phyloP scores from a whole-genome alignment of 2,888 invertebrate species.

The Eupithecia pulchellata region DNA sequence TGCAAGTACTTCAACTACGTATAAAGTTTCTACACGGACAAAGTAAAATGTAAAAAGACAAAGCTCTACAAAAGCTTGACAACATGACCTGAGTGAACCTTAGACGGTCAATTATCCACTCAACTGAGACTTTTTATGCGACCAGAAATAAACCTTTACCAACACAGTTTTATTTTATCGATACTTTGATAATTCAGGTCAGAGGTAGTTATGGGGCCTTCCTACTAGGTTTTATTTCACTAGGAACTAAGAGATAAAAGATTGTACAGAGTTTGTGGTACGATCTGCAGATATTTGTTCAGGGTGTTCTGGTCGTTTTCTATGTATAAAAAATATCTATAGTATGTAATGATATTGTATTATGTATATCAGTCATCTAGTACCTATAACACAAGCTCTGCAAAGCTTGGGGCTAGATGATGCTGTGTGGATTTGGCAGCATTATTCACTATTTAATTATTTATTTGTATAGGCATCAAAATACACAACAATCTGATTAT shows the following conservation, averaged over 20 bases:
- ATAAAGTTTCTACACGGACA: neutral
- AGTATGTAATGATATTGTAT: too few species aligned
- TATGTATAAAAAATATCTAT: too few species aligned
- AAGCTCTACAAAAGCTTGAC: neutral
- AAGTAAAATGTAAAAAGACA: neutral
- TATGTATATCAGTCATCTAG: too few species aligned
- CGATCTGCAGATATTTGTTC: too few species aligned
- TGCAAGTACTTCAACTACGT: neutral
- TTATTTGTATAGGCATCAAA: too few species aligned
- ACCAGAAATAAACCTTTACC: constrained; percentile 43
- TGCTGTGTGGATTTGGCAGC: too few species aligned
- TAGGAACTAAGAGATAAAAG: constrained; percentile 37
- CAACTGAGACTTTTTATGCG: constrained; percentile 35
- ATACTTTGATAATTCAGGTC: constrained; percentile 60
- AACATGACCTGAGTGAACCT: constrained; percentile 9
- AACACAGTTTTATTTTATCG: constrained; percentile 49
- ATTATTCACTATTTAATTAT: too few species aligned
- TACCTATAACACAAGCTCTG: too few species aligned
- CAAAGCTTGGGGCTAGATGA: too few species aligned
- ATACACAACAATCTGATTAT: too few species aligned
- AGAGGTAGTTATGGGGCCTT: constrained; percentile 56
- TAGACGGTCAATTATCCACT: constrained; percentile 20
- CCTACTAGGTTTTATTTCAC: constrained; percentile 61
- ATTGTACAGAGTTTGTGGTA: constrained; percentile 1
- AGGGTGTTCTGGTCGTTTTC: too few species aligned